Conservation (phyloP, 2,113 vertebrate species). For the Girardinichthys multiradiatus region DNA sequence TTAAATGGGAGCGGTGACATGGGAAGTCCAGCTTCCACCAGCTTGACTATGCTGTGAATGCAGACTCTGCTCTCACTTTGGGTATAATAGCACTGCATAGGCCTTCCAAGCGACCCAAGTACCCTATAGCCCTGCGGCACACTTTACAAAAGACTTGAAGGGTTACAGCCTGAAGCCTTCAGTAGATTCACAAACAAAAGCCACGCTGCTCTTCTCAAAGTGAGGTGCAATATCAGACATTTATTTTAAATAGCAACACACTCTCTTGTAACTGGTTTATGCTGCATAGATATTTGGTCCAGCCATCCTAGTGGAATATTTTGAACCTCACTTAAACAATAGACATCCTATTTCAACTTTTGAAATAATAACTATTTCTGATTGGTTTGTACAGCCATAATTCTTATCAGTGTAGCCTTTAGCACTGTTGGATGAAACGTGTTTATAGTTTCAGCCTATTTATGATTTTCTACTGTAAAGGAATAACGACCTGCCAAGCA, state of each 20-base stretch:
- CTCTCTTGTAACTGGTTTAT: background rate
- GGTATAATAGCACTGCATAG: too few species aligned
- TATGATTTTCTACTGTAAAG: slow-evolving; percentile 72
- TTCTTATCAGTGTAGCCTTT: slow-evolving; percentile 58
- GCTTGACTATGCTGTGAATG: too few species aligned
- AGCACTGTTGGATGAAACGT: slow-evolving; percentile 45
- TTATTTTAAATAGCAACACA: background rate
- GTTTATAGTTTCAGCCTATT: slow-evolving; percentile 66
- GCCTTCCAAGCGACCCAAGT: too few species aligned
- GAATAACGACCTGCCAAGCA: slow-evolving; percentile 61
- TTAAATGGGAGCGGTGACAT: too few species aligned
- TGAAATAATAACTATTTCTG: slow-evolving; percentile 48
- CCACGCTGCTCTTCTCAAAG: too few species aligned
- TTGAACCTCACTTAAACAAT: slow-evolving; percentile 45
- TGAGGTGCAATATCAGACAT: background rate
- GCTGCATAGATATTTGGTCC: slow-evolving; percentile 3
- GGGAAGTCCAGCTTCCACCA: too few species aligned
- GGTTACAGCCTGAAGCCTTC: too few species aligned
- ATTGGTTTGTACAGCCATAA: slow-evolving; percentile 39
- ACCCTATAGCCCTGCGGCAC: too few species aligned
- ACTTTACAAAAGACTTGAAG: too few species aligned
- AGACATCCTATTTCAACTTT: slow-evolving; percentile 58
- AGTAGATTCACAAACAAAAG: too few species aligned
- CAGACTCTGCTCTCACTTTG: too few species aligned
- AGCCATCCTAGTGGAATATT: background rate